Percentiles rank a stretch among this genome's conserved stretches.
phyloP scores from a whole-genome alignment of 1,140 invertebrate species.

The Drosophila fuyamai region DNA sequence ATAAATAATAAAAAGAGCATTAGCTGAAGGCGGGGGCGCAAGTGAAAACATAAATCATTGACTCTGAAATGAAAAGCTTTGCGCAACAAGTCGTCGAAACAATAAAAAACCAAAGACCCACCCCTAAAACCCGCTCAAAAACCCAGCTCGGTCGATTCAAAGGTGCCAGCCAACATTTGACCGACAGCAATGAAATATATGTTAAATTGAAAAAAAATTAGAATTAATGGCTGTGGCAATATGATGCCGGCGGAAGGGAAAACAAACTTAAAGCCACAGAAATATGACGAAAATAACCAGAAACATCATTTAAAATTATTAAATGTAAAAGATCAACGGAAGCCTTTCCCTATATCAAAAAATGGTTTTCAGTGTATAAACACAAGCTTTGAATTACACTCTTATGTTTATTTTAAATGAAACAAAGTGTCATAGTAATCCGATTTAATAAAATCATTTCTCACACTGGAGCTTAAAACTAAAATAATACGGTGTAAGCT shows the following conservation, averaged over 20 bases:
- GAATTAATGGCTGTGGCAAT: conserved; percentile 66
- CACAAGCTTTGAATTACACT: no score
- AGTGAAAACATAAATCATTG: conserved; percentile 78
- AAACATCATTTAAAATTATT: neutral
- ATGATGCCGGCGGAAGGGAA: conserved; percentile 9
- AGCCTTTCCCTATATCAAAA: neutral
- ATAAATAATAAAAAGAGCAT: conserved; percentile 63
- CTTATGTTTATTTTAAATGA: no score
- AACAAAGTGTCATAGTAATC: neutral
- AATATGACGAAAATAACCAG: neutral
- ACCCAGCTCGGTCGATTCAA: conserved; percentile 11
- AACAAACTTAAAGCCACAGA: conserved; percentile 12
- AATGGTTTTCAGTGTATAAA: no score
- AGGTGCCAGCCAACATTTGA: conserved; percentile 59
- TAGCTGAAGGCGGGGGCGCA: conserved; percentile 44
- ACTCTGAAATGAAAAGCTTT: conserved; percentile 77
- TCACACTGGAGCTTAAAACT: neutral
- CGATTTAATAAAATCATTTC: neutral
- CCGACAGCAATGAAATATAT: conserved; percentile 74
- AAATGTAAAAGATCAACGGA: neutral
- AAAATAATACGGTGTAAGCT: neutral
- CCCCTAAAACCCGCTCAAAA: conserved; percentile 1
- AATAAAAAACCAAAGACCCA: conserved; percentile 58
- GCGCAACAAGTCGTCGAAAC: conserved; percentile 79
- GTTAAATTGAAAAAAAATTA: conserved; percentile 68